These are phyloP conservation scores for Teinopalpus imperialis DNA, from an alignment of 2,888 invertebrate species.

Conservation along the genomic window DNA sequence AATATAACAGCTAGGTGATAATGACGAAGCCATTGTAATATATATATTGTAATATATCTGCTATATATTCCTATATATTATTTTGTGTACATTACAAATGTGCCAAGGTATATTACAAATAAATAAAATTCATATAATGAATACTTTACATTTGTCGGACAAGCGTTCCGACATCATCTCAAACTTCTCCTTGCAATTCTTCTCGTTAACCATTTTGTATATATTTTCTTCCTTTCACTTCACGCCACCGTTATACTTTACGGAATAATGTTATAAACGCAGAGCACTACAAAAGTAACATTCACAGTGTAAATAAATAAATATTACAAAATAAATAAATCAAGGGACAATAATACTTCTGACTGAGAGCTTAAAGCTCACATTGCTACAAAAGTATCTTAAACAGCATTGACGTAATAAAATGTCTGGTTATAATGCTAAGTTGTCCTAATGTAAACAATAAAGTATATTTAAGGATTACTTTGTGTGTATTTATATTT, in stretches of 20 bases:
- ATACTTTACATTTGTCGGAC: constrained; percentile 29
- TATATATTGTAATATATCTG: no score
- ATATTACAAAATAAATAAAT: background rate
- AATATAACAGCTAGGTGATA: no score
- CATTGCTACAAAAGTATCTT: background rate
- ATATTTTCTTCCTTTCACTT: constrained; percentile 7
- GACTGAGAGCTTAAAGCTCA: background rate
- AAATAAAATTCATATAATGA: background rate
- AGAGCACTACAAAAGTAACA: constrained; percentile 14
- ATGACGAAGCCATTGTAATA: no score
- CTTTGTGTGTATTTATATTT: background rate
- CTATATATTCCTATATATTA: no score
- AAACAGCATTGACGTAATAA: constrained; percentile 17
- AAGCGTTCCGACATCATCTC: constrained; percentile 26
- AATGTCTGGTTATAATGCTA: constrained; percentile 4
- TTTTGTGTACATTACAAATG: no score
- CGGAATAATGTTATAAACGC: constrained; percentile 2
- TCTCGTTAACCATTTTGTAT: constrained; percentile 25
- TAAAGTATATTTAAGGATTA: constrained; percentile 10
- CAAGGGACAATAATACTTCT: background rate
- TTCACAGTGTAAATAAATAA: constrained; percentile 9
- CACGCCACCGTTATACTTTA: constrained; percentile 3
- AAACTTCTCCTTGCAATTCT: constrained; percentile 21
- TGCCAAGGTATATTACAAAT: no score
- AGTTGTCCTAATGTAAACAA: constrained; percentile 11